Evolutionary conservation across 2,113 vertebrate genomes (phyloP), one percentile per base, ranked within the genome.

Genomic region (Callionymus lyra): DNA sequence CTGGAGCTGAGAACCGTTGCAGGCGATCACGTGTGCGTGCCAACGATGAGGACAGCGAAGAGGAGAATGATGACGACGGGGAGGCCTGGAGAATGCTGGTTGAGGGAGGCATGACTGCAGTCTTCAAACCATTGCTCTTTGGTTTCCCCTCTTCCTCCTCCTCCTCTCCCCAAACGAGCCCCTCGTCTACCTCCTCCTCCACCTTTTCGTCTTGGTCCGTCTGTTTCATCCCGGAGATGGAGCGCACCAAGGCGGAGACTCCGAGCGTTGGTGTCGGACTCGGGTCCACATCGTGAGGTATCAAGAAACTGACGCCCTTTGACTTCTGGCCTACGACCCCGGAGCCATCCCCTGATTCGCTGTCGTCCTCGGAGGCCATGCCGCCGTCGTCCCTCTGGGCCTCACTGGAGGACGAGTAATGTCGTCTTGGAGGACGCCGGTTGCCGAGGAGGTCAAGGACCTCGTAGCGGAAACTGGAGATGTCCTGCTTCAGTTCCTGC

Each of bases 391-490:
- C 91, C 56, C 84, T 88, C 4, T 82, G 73, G 2, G 89, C 74
- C 59, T 97, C 93, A 35, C 90, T 94, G 77, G 90, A 93, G 12
- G 89, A 87, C 1, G 92, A 95, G 45, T 91, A 93, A 63, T 91
- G 88, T 41, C 92, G 86, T 10, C 90, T 82, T 18, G 89, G 88
- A 14, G 88, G 91, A 63, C 93, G 94, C 8, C 92, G 87, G 42
- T 97, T 97, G 19, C 92, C 93, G 2, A 97, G 82, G 41, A 97
- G 90, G 74, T 95, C 93, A 45, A 96, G 82, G 42, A 98, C 93
- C 82, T 98, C 94, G 1, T 95, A 98, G 32, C 93, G 91, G 58
- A 98, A 98, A 59, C 94, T 98, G n/a, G 94, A 98, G 63, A 98
- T 98, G 76, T 98, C 94, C 66, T 98, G 93, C 68, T 98, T 98